A percentile compares a stretch with the other conserved stretches of the same genome.
phyloP scores from a whole-genome alignment of 2,113 vertebrate genomes.

The Gambusia affinis region DNA sequence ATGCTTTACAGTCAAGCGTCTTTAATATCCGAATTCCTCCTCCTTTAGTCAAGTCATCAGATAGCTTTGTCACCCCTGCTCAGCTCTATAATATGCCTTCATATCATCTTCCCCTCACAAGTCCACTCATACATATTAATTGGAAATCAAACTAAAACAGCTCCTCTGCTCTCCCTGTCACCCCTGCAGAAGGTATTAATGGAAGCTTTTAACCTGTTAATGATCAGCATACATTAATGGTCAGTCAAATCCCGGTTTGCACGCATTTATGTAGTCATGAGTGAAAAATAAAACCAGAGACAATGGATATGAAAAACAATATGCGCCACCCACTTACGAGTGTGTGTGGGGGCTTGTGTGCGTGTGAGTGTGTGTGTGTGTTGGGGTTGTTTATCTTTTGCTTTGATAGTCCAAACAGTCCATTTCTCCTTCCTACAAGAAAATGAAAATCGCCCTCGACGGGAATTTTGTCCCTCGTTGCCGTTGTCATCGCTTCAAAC shows the following conservation, averaged over 20 bases:
- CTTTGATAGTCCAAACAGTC: constrained; percentile 28
- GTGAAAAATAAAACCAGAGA: constrained; percentile 40
- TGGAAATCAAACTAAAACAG: constrained; percentile 64
- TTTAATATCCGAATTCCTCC: constrained; percentile 52
- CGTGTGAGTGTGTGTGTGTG: neutral
- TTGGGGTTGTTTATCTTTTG: constrained; percentile 25
- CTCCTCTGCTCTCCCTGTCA: constrained; percentile 41
- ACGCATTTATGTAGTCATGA: constrained; percentile 50
- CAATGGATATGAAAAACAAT: constrained; percentile 17
- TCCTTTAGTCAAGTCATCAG: constrained; percentile 56
- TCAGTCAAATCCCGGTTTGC: constrained; percentile 60
- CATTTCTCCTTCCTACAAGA: constrained; percentile 31
- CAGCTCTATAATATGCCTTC: constrained; percentile 63
- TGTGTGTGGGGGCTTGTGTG: neutral
- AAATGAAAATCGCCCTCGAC: constrained; percentile 49
- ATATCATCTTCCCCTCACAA: constrained; percentile 51
- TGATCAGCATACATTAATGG: constrained; percentile 39
- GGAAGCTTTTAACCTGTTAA: constrained; percentile 74
- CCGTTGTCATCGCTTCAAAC: constrained; percentile 68
- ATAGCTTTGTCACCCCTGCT: constrained; percentile 61
- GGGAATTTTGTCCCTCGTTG: constrained; percentile 56
- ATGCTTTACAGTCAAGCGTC: neutral
- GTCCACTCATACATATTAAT: constrained; percentile 73
- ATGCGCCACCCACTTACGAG: neutral
- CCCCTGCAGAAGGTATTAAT: constrained; percentile 63